A percentile compares a stretch with the other conserved stretches of the same genome.
Conservation (phyloP, 37 sponge, comb jelly and placozoan species). For the Diacarnus erythraeanus region DNA sequence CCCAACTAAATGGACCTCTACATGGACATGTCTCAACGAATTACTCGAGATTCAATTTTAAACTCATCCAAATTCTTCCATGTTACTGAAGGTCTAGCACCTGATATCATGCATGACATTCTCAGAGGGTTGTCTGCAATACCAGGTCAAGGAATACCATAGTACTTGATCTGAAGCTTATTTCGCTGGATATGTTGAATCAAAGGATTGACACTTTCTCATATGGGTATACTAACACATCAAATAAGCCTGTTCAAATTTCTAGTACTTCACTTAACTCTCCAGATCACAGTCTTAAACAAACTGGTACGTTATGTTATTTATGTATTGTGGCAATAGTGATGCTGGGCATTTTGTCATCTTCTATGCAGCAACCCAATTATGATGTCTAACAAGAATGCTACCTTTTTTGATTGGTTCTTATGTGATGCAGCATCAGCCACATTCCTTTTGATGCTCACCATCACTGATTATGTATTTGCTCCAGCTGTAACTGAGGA, state of each 20-base stretch:
- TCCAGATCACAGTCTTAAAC: conserved; percentile 30
- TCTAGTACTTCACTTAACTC: conserved; percentile 21
- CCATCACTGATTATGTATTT: conserved; percentile 64
- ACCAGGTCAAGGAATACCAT: conserved; percentile 21
- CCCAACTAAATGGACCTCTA: conserved; percentile 52
- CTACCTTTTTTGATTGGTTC: conserved; percentile 67
- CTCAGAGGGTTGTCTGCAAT: conserved; percentile 41
- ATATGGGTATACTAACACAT: conserved; percentile 20
- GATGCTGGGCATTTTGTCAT: background rate
- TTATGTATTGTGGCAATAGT: background rate
- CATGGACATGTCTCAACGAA: conserved; percentile 63
- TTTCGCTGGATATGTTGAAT: conserved; percentile 34
- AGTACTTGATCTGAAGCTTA: conserved; percentile 24
- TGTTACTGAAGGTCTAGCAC: conserved; percentile 62
- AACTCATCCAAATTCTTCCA: conserved; percentile 59
- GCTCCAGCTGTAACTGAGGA: conserved; percentile 42
- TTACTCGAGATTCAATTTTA: conserved; percentile 35
- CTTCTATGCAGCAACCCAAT: conserved; percentile 46
- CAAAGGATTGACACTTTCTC: conserved; percentile 16
- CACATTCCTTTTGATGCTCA: conserved; percentile 38
- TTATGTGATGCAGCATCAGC: conserved; percentile 36
- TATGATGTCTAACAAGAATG: conserved; percentile 66
- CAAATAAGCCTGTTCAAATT: conserved; percentile 28
- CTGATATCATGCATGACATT: conserved; percentile 80
- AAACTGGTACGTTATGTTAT: conserved; percentile 8